Percentiles rank a stretch among this genome's conserved stretches.
Conservation (phyloP, 2,888 invertebrate genomes). For the Rambutsinella grinnellia region DNA sequence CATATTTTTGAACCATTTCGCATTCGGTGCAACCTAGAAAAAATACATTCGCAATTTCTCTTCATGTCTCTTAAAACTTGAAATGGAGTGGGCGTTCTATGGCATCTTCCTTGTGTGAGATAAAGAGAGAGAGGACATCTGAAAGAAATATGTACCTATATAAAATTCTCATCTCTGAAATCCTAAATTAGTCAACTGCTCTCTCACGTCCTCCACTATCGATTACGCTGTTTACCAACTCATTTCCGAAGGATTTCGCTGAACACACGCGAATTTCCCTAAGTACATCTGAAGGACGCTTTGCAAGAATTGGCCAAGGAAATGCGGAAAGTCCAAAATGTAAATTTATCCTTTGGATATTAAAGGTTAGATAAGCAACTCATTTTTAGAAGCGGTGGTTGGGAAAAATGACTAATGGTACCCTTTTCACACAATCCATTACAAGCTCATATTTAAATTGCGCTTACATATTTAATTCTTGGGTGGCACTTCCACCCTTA, state of each 20-base stretch:
- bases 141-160: background rate
- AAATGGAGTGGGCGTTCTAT: slow-evolving; percentile 34
- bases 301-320: background rate
- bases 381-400: no score
- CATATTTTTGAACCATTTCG: slow-evolving; percentile 34
- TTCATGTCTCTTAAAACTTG: slow-evolving; percentile 3
- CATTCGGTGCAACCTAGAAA: slow-evolving; percentile 1
- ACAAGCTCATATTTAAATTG: no score
- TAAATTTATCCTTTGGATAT: no score
- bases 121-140: background rate
- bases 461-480: background rate
- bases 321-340: no score
- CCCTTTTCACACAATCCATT: no score
- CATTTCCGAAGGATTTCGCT: background rate
- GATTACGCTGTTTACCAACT: background rate
- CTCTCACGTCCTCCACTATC: no score
- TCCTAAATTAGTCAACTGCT: background rate
- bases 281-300: background rate
- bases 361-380: no score
- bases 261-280: background rate
- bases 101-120: slow-evolving; percentile 19
- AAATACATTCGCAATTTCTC: background rate
- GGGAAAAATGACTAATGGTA: no score
- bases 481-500: background rate
- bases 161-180: background rate